These are phyloP conservation scores for Lanistes nyassanus DNA, from an alignment of 1,140 invertebrate genomes.

Conservation along the genomic window DNA sequence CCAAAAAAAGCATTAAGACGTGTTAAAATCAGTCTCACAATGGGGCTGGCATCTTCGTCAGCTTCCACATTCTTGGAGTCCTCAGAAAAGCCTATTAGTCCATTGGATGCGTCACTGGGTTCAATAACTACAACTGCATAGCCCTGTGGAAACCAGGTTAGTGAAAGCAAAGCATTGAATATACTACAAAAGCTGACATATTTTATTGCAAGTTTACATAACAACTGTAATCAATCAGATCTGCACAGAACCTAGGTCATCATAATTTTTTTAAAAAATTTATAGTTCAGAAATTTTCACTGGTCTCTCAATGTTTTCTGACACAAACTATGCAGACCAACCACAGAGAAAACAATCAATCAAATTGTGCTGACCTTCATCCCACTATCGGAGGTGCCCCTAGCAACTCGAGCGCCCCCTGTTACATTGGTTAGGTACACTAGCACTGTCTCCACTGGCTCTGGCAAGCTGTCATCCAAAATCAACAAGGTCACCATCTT, in stretches of 20 bases:
- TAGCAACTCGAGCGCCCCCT: constrained; percentile 59
- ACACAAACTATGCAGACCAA: too few relatives aligned
- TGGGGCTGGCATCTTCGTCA: constrained; percentile 52
- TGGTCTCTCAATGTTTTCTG: too few relatives aligned
- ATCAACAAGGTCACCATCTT: constrained; percentile 50
- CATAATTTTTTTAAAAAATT: too few relatives aligned
- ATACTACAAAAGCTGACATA: too few relatives aligned
- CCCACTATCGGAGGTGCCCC: constrained; percentile 50
- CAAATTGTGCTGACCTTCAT: constrained; percentile 46
- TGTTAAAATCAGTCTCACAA: constrained; percentile 41
- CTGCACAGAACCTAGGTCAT: too few relatives aligned
- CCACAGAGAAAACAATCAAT: too few relatives aligned
- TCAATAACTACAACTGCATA: constrained; percentile 55
- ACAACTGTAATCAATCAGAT: too few relatives aligned
- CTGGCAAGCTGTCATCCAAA: constrained; percentile 54
- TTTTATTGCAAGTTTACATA: too few relatives aligned
- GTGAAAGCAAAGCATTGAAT: too few relatives aligned
- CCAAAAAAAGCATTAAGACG: constrained; percentile 48
- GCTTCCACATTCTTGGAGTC: constrained; percentile 49
- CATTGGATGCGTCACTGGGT: constrained; percentile 61
- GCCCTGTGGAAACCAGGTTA: constrained; percentile 46
- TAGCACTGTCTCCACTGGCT: constrained; percentile 55
- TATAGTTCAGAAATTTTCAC: too few relatives aligned
- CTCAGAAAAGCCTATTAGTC: constrained; percentile 57
- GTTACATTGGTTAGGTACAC: constrained; percentile 58